Evolutionary conservation across 1,140 invertebrate genomes (phyloP).

Genomic region (Ganaspis sp.): DNA sequence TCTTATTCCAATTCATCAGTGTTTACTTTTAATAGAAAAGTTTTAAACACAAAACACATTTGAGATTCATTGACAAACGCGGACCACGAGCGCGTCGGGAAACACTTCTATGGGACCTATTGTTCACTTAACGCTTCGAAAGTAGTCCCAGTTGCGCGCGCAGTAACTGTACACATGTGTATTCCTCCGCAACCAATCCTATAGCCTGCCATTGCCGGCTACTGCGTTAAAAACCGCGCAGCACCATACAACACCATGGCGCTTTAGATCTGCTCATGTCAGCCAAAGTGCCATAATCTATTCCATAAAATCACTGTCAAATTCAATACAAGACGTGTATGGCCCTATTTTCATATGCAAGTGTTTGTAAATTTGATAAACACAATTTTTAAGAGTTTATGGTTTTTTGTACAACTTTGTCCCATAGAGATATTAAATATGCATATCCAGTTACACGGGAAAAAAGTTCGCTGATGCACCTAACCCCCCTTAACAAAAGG

Average conservation of each 20-base stretch:
- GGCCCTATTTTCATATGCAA: no score
- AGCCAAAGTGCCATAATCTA: no score
- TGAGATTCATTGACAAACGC: conserved; percentile 61
- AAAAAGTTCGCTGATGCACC: no score
- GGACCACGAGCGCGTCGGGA: conserved; percentile 71
- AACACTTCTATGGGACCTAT: conserved; percentile 75
- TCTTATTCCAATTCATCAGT: conserved; percentile 48
- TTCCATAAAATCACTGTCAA: no score
- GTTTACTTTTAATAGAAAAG: conserved; percentile 56
- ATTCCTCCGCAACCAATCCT: conserved; percentile 53
- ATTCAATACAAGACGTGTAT: no score
- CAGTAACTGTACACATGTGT: conserved; percentile 62
- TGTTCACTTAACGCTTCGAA: conserved; percentile 75
- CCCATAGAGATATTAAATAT: no score
- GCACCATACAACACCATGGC: background rate
- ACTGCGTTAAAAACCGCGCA: background rate
- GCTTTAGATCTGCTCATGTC: no score
- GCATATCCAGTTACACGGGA: no score
- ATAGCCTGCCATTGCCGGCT: background rate
- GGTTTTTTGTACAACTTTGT: no score
- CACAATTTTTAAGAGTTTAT: no score
- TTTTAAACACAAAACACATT: conserved; percentile 55
- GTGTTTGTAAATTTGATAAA: no score
- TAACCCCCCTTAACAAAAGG: no score
- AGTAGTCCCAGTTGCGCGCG: conserved; percentile 74